phyloP scores from a whole-genome alignment of 2,797 vertebrate species.

The Catamblyrhynchus diadema region DNA sequence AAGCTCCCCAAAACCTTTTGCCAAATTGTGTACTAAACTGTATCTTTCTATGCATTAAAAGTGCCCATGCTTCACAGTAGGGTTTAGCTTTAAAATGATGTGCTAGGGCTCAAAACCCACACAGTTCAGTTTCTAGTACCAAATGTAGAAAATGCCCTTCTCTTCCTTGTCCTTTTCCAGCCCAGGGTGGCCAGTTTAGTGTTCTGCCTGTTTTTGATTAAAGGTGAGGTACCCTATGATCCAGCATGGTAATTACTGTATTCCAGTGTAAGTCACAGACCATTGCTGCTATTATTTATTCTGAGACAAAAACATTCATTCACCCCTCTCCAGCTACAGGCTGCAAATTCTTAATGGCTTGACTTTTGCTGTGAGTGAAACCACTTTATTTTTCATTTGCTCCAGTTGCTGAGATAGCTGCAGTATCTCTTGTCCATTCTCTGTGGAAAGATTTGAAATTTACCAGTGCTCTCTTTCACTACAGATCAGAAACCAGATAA shows the following conservation, averaged over 20 bases:
- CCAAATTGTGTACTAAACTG: fast-evolving
- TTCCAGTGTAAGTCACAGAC: neutral
- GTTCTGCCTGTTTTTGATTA: neutral
- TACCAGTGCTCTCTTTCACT: neutral
- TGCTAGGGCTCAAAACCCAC: neutral
- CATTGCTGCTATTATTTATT: conserved; percentile 3
- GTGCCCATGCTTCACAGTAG: neutral
- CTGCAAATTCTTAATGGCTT: neutral
- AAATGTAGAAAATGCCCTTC: neutral
- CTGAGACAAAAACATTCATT: neutral
- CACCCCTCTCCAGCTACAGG: neutral
- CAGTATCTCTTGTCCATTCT: neutral
- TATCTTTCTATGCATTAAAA: neutral
- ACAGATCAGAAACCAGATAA: neutral
- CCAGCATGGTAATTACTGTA: neutral
- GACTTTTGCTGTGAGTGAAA: neutral
- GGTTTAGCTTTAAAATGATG: neutral
- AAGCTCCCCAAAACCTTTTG: neutral
- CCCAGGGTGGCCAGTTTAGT: neutral
- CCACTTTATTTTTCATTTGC: neutral
- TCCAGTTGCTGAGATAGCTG: neutral
- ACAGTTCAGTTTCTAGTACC: neutral
- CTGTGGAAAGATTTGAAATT: neutral
- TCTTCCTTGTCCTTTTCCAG: neutral
- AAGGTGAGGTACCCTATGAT: neutral